phyloP scores from a whole-genome alignment of 2,797 vertebrate genomes.

The Bucorvus abyssinicus region DNA sequence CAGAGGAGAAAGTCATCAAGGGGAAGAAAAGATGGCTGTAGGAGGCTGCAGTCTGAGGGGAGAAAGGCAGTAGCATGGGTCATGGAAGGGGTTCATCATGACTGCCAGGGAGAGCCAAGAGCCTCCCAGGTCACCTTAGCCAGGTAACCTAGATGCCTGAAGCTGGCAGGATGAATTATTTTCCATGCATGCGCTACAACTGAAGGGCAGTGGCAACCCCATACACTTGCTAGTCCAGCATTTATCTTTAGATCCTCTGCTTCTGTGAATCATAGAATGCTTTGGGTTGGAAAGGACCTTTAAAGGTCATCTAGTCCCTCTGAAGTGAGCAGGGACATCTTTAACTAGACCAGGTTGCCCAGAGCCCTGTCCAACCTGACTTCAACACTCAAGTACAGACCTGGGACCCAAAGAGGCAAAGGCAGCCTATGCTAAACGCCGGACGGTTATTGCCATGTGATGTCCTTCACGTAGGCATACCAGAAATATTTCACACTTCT shows the following conservation, averaged over 20 bases:
- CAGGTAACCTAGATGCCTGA: not conserved
- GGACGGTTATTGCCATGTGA: not conserved
- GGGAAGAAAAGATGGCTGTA: not conserved
- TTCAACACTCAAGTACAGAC: not conserved
- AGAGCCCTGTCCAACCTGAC: not conserved
- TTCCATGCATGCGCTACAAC: not conserved
- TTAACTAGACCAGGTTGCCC: not conserved
- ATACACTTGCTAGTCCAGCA: not conserved
- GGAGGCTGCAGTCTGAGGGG: not conserved
- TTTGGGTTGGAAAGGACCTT: not conserved
- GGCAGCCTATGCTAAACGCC: not conserved
- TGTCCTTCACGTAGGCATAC: not conserved
- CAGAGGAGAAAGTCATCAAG: not conserved
- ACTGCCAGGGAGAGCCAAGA: not conserved
- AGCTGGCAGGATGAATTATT: not conserved
- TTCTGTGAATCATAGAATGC: not conserved
- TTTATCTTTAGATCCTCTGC: not conserved
- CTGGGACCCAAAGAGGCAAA: not conserved
- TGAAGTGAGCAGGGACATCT: not conserved
- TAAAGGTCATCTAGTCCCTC: not conserved
- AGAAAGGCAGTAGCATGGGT: not conserved
- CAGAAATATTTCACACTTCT: not conserved
- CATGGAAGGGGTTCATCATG: not conserved
- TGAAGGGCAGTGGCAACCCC: not conserved
- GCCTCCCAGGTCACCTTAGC: not conserved